phyloP scores from a whole-genome alignment of 1,140 invertebrate species.

The Pogonognathellus flavescens region DNA sequence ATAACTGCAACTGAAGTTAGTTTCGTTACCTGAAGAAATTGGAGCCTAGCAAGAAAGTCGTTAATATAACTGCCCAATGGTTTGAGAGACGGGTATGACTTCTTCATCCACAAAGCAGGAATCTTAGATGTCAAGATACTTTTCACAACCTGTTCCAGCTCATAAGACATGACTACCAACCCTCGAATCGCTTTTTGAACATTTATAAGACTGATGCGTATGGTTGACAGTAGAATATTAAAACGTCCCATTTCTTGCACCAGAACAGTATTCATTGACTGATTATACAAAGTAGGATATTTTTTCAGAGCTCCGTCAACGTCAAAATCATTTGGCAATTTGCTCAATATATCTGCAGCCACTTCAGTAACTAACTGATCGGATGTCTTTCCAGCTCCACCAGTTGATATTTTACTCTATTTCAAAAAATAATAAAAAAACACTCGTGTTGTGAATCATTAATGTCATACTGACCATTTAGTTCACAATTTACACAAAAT shows the following conservation, averaged over 20 bases:
- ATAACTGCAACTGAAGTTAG: too few relatives aligned
- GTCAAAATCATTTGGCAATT: slow-evolving; percentile 83
- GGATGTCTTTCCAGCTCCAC: slow-evolving; percentile 73
- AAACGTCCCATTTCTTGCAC: slow-evolving; percentile 95
- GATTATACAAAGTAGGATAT: slow-evolving; percentile 85
- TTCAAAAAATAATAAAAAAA: slow-evolving; percentile 40
- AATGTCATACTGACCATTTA: too few relatives aligned
- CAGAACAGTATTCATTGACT: slow-evolving; percentile 93
- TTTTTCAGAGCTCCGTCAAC: slow-evolving; percentile 77
- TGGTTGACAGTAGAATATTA: slow-evolving; percentile 82
- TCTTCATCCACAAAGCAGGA: slow-evolving; percentile 84
- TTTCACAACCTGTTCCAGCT: slow-evolving; percentile 88
- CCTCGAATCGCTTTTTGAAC: slow-evolving; percentile 88
- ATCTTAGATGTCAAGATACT: slow-evolving; percentile 88
- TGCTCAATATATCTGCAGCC: slow-evolving; percentile 79
- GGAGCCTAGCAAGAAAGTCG: slow-evolving; percentile 86
- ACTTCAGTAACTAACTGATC: slow-evolving; percentile 81
- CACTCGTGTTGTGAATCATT: too few relatives aligned
- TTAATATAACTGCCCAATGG: slow-evolving; percentile 90
- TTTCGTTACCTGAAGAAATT: slow-evolving; percentile 87
- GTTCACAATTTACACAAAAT: too few relatives aligned
- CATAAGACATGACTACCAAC: slow-evolving; percentile 85
- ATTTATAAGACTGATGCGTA: slow-evolving; percentile 82
- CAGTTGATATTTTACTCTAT: slow-evolving; percentile 69
- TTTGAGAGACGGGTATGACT: slow-evolving; percentile 94